These are phyloP conservation scores for Silvanus unidentatus DNA, from an alignment of 2,888 invertebrate species.

Conservation along the genomic window DNA sequence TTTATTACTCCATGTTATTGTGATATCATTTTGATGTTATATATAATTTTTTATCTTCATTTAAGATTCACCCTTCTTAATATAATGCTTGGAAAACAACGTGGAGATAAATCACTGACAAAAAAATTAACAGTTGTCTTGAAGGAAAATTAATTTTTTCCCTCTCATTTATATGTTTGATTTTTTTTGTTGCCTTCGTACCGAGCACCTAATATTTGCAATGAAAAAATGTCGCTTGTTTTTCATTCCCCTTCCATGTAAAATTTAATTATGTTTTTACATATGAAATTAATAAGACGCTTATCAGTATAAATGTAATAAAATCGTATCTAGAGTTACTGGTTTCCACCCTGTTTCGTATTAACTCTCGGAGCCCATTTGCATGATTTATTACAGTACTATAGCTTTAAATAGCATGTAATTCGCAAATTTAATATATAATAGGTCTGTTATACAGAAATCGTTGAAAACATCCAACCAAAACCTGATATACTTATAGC, in stretches of 20 bases:
- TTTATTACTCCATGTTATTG: no score
- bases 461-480: conserved; percentile 42
- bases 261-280: no score
- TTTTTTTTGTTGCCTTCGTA: conserved; percentile 7
- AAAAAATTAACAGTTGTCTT: conserved; percentile 21
- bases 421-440: conserved; percentile 71
- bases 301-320: neutral
- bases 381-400: conserved; percentile 62
- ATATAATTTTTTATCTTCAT: neutral
- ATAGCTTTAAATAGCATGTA: conserved; percentile 71
- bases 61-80: conserved; percentile 13
- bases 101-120: conserved; percentile 18
- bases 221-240: no score
- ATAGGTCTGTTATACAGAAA: conserved; percentile 47
- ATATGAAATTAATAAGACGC: no score
- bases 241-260: no score
- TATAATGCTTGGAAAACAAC: conserved; percentile 15
- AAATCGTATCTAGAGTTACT: neutral
- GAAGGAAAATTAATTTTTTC: conserved; percentile 14
- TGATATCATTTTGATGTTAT: no score
- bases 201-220: no score
- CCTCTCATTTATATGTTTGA: conserved; percentile 10
- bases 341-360: conserved; percentile 28
- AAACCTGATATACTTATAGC: conserved; percentile 22
- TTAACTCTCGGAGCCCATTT: conserved; percentile 46